A percentile compares a stretch with the other conserved stretches of the same genome.
These are phyloP conservation scores for Drosophila ohnishii DNA, from an alignment of 1,140 invertebrate genomes.

Conservation along the genomic window DNA sequence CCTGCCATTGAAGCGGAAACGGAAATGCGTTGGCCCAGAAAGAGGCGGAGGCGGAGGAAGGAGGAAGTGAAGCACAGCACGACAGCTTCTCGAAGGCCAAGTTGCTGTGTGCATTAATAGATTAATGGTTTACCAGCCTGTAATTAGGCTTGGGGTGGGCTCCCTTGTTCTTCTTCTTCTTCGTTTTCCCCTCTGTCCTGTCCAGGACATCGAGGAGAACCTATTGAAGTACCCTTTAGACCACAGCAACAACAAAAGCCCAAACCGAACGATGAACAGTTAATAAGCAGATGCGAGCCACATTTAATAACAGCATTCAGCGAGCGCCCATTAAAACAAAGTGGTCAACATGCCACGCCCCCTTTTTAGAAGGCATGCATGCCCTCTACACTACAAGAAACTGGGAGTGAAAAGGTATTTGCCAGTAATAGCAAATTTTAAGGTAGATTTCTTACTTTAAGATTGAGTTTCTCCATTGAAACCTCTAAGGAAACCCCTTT, in stretches of 20 bases:
- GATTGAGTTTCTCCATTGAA: background rate
- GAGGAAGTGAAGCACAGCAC: conserved; percentile 16
- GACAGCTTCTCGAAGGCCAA: conserved; percentile 41
- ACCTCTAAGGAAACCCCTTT: background rate
- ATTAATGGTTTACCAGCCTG: conserved; percentile 59
- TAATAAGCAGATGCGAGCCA: conserved; percentile 74
- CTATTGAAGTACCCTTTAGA: conserved; percentile 20
- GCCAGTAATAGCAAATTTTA: too few species aligned
- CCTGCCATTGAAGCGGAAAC: conserved; percentile 75
- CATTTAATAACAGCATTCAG: conserved; percentile 73
- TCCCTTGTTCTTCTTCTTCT: background rate
- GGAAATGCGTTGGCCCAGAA: conserved; percentile 68
- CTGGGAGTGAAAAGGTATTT: too few species aligned
- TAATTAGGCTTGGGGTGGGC: conserved; percentile 40
- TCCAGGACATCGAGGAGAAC: conserved; percentile 1
- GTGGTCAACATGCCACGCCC: conserved; percentile 70
- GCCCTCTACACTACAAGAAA: background rate
- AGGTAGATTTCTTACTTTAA: too few species aligned
- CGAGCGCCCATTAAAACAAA: conserved; percentile 72
- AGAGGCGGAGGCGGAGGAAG: conserved; percentile 3
- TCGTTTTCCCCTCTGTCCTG: background rate
- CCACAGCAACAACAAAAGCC: conserved; percentile 23
- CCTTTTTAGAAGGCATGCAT: background rate
- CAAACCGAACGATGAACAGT: conserved; percentile 34
- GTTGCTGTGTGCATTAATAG: conserved; percentile 72